These are phyloP conservation scores for Corydoras maculifer DNA, from an alignment of 2,113 vertebrate species.

Conservation along the genomic window DNA sequence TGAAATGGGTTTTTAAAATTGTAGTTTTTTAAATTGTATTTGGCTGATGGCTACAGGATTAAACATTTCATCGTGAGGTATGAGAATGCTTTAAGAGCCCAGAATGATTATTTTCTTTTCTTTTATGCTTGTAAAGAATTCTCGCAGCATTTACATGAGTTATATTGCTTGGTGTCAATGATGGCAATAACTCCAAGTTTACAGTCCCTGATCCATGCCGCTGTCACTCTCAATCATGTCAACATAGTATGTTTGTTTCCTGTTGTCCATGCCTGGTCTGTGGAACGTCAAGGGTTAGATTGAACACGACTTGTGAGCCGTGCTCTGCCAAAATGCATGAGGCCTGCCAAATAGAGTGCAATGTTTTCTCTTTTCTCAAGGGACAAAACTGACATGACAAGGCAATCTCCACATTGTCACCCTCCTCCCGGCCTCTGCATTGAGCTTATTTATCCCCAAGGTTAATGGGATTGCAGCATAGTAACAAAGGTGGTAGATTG, in stretches of 20 bases:
- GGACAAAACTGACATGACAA: conserved; percentile 72
- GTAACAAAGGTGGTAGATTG: conserved; percentile 62
- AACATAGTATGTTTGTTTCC: conserved; percentile 47
- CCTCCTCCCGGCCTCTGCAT: conserved; percentile 62
- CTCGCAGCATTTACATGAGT: neutral
- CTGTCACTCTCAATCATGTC: conserved; percentile 46
- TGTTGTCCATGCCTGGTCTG: conserved; percentile 41
- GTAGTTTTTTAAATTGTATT: too few relatives aligned
- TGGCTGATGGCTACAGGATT: too few relatives aligned
- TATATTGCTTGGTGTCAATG: neutral
- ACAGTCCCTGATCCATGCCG: conserved; percentile 24
- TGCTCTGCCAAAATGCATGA: conserved; percentile 57
- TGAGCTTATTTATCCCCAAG: conserved; percentile 67
- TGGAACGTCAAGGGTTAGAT: conserved; percentile 55
- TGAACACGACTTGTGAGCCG: conserved; percentile 46
- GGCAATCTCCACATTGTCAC: conserved; percentile 68
- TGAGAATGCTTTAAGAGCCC: too few relatives aligned
- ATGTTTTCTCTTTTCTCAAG: conserved; percentile 57
- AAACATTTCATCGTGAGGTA: too few relatives aligned
- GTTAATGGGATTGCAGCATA: conserved; percentile 69
- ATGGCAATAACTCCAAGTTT: conserved; percentile 28
- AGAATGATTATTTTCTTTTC: neutral
- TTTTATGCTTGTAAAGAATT: neutral
- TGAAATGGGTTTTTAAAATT: too few relatives aligned
- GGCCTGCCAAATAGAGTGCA: conserved; percentile 59